These are phyloP conservation scores for Ochlodes sylvanus DNA, from an alignment of 2,888 invertebrate species.

Conservation along the genomic window DNA sequence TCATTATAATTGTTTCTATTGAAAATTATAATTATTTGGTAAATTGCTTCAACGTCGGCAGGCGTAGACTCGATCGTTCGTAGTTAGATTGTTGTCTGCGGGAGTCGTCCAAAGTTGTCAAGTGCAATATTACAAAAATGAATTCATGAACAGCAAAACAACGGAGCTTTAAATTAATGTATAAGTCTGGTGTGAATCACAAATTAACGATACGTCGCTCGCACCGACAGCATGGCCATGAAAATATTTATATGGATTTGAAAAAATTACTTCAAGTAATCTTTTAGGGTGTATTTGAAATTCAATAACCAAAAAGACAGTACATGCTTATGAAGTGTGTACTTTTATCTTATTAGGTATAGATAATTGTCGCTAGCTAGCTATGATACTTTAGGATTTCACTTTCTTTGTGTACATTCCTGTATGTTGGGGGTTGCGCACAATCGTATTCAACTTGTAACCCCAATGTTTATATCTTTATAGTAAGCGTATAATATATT, in stretches of 20 bases:
- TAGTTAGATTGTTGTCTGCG: slow-evolving; percentile 21
- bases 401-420: slow-evolving; percentile 31
- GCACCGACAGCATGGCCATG: slow-evolving; percentile 20
- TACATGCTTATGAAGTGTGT: slow-evolving; percentile 74
- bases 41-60: slow-evolving; percentile 10
- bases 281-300: slow-evolving; percentile 31
- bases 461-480: slow-evolving; percentile 30
- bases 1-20: slow-evolving; percentile 35
- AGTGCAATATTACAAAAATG: slow-evolving; percentile 36
- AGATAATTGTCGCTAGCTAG: slow-evolving; percentile 32
- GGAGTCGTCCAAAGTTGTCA: slow-evolving; percentile 24
- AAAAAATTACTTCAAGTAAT: slow-evolving; percentile 35
- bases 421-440: slow-evolving; percentile 29
- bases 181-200: slow-evolving; percentile 45
- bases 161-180: slow-evolving; percentile 40
- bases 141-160: slow-evolving; percentile 35
- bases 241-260: slow-evolving; percentile 16
- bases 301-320: slow-evolving; percentile 64
- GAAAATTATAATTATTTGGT: slow-evolving; percentile 21
- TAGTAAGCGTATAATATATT: slow-evolving; percentile 32
- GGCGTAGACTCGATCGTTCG: slow-evolving; percentile 21
- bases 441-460: slow-evolving; percentile 23
- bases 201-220: slow-evolving; percentile 15
- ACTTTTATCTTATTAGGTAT: slow-evolving; percentile 47
- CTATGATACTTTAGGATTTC: slow-evolving; percentile 30